These are phyloP conservation scores for Saccopteryx bilineata DNA, from an alignment of 2,113 vertebrate species.

Conservation along the genomic window DNA sequence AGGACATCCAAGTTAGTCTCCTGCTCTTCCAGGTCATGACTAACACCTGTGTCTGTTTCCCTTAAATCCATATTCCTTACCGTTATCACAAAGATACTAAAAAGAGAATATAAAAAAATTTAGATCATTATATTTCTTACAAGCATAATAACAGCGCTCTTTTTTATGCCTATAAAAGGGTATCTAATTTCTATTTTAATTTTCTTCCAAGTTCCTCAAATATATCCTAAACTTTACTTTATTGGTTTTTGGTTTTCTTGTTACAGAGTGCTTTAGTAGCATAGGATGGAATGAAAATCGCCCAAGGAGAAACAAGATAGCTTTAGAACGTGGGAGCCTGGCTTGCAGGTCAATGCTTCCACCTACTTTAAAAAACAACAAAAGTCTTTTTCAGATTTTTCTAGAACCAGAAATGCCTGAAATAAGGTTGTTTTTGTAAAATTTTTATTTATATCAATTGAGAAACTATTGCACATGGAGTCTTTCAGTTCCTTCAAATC, in stretches of 20 bases:
- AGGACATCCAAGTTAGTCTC: neutral
- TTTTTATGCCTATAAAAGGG: constrained; percentile 10
- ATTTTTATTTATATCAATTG: constrained; percentile 49
- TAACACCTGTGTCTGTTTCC: neutral
- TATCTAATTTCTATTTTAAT: constrained; percentile 66
- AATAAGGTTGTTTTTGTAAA: constrained; percentile 12
- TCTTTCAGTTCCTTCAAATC: constrained; percentile 22
- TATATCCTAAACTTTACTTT: constrained; percentile 57
- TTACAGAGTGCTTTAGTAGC: constrained; percentile 45
- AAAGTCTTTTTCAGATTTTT: neutral
- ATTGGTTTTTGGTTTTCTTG: constrained; percentile 51
- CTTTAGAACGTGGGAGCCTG: neutral
- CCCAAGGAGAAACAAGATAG: constrained; percentile 29
- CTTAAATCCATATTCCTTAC: constrained; percentile 12
- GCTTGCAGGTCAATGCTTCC: constrained; percentile 38
- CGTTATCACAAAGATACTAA: constrained; percentile 46
- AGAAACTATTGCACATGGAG: neutral
- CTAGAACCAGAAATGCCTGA: neutral
- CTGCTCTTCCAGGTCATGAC: neutral
- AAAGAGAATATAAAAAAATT: constrained; percentile 33
- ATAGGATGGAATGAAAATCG: constrained; percentile 57
- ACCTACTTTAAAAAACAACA: constrained; percentile 19
- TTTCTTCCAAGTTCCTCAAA: constrained; percentile 60
- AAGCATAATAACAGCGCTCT: constrained; percentile 54
- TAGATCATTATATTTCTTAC: constrained; percentile 44